Evolutionary conservation across 64 coral and sea anemone species (phyloP).

Genomic region (Porites lutea): DNA sequence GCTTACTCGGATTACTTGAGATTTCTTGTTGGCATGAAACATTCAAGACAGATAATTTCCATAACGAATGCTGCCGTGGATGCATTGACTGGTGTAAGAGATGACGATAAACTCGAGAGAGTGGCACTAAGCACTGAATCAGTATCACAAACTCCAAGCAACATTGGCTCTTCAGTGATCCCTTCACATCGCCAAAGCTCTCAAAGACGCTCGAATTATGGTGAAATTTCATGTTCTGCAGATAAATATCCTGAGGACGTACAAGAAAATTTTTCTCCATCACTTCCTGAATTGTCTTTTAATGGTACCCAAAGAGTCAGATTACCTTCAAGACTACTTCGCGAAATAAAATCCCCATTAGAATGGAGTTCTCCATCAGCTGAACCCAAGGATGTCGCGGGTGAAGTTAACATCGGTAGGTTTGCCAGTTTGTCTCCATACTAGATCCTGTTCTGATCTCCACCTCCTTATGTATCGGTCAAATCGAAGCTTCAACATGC

Average conservation of each 20-base stretch:
- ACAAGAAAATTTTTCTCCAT: constrained; percentile 18
- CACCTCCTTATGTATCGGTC: no score
- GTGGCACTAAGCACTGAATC: not conserved
- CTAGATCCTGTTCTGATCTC: not conserved
- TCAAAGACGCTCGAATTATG: not conserved
- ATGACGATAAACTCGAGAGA: not conserved
- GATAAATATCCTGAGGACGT: constrained; percentile 2
- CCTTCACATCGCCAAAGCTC: not conserved
- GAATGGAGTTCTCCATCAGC: constrained; percentile 53
- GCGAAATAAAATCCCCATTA: constrained; percentile 86
- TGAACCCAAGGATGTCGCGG: not conserved
- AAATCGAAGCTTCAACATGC: no score
- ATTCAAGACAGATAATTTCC: constrained; percentile 79
- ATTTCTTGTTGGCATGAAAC: not conserved
- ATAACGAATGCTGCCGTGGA: constrained; percentile 89
- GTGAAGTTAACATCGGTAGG: constrained; percentile 2
- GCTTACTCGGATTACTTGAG: constrained; percentile 6
- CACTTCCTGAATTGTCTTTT: constrained; percentile 66
- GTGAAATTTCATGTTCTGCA: not conserved
- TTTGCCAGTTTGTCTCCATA: not conserved
- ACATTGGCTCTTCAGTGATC: not conserved
- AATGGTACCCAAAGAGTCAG: constrained; percentile 77
- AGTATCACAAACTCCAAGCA: not conserved
- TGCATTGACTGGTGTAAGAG: constrained; percentile 47
- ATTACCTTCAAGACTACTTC: constrained; percentile 84